These are phyloP conservation scores for Novumbra hubbsi DNA, from an alignment of 2,797 vertebrate species.

Conservation along the genomic window DNA sequence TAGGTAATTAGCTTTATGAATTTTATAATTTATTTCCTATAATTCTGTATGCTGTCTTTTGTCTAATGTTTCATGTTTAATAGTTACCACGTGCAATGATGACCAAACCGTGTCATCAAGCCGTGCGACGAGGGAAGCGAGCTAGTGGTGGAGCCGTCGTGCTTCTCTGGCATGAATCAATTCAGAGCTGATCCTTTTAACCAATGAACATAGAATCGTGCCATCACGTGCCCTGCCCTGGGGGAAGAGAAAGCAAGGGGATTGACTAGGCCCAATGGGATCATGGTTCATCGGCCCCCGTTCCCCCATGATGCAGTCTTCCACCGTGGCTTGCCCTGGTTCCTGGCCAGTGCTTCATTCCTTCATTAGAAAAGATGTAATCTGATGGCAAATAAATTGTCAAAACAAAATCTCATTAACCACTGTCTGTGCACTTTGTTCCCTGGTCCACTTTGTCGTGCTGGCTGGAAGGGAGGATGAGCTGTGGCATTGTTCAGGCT, in stretches of 20 bases:
- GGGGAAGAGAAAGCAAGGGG: neutral
- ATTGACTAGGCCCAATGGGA: slow-evolving; percentile 13
- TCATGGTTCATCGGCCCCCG: slow-evolving; percentile 14
- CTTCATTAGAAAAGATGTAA: slow-evolving; percentile 65
- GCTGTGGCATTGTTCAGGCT: slow-evolving; percentile 11
- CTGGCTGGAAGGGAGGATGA: slow-evolving; percentile 19
- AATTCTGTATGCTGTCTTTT: no score
- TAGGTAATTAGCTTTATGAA: no score
- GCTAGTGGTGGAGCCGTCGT: neutral
- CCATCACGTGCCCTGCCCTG: neutral
- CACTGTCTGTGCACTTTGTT: slow-evolving; percentile 60
- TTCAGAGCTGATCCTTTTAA: no score
- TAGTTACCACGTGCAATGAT: neutral
- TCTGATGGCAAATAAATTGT: slow-evolving; percentile 68
- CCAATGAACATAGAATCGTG: neutral
- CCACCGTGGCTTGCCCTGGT: slow-evolving; percentile 21
- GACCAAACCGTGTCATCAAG: neutral
- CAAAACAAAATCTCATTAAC: slow-evolving; percentile 78
- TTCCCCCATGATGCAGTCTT: neutral
- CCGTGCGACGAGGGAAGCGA: neutral
- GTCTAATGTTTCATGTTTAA: neutral
- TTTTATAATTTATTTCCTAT: neutral
- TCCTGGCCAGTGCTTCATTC: slow-evolving; percentile 36
- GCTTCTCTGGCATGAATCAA: no score
- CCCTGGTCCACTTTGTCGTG: slow-evolving; percentile 54